Percentiles rank a stretch among this genome's conserved stretches.
Evolutionary conservation across 1,140 invertebrate species (phyloP).

Genomic region (Drosophila yakuba): DNA sequence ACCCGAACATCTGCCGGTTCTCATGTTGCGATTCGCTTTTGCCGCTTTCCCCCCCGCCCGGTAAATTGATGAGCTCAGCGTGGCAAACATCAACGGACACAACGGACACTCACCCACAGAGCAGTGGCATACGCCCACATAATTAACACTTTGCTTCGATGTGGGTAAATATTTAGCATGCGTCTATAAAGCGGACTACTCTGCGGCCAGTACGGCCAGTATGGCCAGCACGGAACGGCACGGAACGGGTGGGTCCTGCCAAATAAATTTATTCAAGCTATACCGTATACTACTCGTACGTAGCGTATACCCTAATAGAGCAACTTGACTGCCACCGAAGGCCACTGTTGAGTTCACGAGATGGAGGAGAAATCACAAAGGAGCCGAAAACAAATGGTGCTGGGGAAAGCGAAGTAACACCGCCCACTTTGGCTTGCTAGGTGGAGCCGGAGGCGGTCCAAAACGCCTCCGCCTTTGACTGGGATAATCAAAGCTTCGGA

Average conservation of each 20-base stretch:
- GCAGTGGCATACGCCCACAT: constrained; percentile 48
- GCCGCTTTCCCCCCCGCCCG: constrained; percentile 38
- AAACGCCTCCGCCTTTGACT: constrained; percentile 24
- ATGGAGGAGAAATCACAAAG: constrained; percentile 10
- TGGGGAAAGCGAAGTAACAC: constrained; percentile 6
- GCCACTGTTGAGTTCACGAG: background rate
- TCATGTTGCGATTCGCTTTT: constrained; percentile 17
- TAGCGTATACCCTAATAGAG: constrained; percentile 45
- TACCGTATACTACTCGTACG: constrained; percentile 3
- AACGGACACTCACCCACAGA: constrained; percentile 16
- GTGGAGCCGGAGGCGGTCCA: constrained; percentile 3
- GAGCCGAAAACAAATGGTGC: constrained; percentile 1
- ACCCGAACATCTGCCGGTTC: constrained; percentile 20
- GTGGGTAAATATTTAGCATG: constrained; percentile 75
- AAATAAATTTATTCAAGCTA: constrained; percentile 69
- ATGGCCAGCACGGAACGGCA: background rate
- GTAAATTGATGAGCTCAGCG: constrained; percentile 68
- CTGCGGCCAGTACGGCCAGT: background rate
- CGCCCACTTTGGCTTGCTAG: constrained; percentile 10
- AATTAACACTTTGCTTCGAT: constrained; percentile 72
- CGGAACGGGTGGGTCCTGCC: background rate
- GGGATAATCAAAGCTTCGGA: constrained; percentile 31
- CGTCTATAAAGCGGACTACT: constrained; percentile 48
- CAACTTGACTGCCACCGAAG: constrained; percentile 39
- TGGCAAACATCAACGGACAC: constrained; percentile 46